These are phyloP conservation scores for Drosophila neutralis DNA, from an alignment of 2,888 invertebrate genomes.

Conservation along the genomic window DNA sequence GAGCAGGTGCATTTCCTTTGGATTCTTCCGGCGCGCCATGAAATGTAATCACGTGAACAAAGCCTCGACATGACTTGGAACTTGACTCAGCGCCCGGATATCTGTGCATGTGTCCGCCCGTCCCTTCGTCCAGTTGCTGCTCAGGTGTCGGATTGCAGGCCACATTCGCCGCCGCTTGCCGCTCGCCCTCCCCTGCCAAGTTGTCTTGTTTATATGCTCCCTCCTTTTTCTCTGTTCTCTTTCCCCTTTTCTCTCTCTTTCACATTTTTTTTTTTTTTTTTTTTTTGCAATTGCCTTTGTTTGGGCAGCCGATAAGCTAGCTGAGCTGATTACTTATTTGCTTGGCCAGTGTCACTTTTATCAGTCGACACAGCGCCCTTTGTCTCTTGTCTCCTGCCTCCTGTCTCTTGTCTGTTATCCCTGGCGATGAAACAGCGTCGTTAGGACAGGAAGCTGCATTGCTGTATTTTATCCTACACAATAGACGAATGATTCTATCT, in stretches of 20 bases:
- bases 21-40: conserved; percentile 61
- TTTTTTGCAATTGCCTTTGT: conserved; percentile 54
- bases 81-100: conserved; percentile 34
- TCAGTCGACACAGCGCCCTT: conserved; percentile 12
- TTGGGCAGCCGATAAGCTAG: conserved; percentile 57
- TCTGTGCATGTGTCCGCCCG: conserved; percentile 11
- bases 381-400: neutral
- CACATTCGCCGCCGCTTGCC: neutral
- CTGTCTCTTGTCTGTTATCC: neutral
- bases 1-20: conserved; percentile 54
- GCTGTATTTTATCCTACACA: conserved; percentile 16
- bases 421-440: conserved; percentile 19
- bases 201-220: neutral
- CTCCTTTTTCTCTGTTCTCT: neutral
- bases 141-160: conserved; percentile 52
- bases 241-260: neutral
- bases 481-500: conserved; percentile 19
- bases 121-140: neutral
- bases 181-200: neutral
- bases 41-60: conserved; percentile 70
- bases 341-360: conserved; percentile 41
- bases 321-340: conserved; percentile 54
- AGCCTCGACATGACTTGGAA: conserved; percentile 34
- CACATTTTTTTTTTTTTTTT: conserved; percentile 1
- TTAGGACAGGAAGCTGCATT: conserved; percentile 31